Evolutionary conservation across 1,140 invertebrate species (phyloP).

Genomic region (Macrocentrus cingulum): DNA sequence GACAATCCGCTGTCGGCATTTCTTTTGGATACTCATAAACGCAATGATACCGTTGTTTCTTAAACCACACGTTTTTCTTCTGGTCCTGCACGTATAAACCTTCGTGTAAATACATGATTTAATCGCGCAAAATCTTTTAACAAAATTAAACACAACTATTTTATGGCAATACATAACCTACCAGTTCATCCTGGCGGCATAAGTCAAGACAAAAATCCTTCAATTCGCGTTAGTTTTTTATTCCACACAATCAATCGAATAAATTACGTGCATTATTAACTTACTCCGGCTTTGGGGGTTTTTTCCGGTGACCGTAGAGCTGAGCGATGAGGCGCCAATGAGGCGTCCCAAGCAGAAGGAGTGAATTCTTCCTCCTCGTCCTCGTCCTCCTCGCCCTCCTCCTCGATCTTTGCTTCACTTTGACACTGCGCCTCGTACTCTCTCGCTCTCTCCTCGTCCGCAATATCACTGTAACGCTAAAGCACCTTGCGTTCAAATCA

Average conservation of each 20-base stretch:
- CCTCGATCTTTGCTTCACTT: constrained; percentile 33
- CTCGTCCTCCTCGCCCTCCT: constrained; percentile 43
- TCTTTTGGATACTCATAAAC: constrained; percentile 82
- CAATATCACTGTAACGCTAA: constrained; percentile 44
- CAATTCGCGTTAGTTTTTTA: constrained; percentile 13
- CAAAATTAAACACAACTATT: too few relatives aligned
- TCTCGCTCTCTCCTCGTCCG: constrained; percentile 24
- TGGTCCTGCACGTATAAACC: constrained; percentile 50
- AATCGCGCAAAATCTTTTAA: too few relatives aligned
- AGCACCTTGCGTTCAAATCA: neutral
- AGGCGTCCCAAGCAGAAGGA: constrained; percentile 63
- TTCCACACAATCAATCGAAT: neutral
- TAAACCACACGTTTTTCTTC: constrained; percentile 73
- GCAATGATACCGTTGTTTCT: constrained; percentile 79
- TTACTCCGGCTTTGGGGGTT: constrained; percentile 52
- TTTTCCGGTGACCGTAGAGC: constrained; percentile 61
- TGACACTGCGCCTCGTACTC: neutral
- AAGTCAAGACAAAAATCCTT: constrained; percentile 30
- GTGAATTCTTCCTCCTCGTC: constrained; percentile 61
- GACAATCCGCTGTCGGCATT: constrained; percentile 43
- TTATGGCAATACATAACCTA: too few relatives aligned
- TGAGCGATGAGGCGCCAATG: constrained; percentile 61
- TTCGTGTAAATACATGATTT: too few relatives aligned
- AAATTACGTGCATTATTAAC: constrained; percentile 23
- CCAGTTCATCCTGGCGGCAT: constrained; percentile 54